These are phyloP conservation scores for Oxyruncus cristatus DNA, from an alignment of 2,113 vertebrate genomes.

Conservation along the genomic window DNA sequence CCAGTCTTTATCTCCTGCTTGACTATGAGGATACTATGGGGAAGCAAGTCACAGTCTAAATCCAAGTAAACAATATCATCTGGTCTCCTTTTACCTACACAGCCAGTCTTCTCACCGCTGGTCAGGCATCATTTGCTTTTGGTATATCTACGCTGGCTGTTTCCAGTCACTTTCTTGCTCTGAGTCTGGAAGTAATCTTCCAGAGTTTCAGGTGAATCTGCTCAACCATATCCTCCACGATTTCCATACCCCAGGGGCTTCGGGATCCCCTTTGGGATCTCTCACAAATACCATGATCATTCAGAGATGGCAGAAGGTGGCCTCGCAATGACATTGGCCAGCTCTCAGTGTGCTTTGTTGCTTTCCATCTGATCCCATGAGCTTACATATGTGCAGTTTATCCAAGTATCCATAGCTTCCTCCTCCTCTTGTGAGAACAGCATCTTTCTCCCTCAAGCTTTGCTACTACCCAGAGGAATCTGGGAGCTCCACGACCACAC, in stretches of 20 bases:
- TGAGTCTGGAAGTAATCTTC: background rate
- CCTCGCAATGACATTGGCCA: background rate
- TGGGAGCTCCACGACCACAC: background rate
- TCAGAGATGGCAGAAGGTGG: background rate
- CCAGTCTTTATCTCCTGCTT: background rate
- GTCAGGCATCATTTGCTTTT: background rate
- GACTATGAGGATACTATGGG: background rate
- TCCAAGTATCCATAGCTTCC: background rate
- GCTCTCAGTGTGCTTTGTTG: background rate
- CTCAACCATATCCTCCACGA: background rate
- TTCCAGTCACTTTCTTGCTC: background rate
- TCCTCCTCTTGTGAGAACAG: background rate
- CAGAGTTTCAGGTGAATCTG: background rate
- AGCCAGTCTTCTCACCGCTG: background rate
- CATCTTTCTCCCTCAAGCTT: background rate
- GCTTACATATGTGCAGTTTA: background rate
- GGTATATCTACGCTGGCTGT: background rate
- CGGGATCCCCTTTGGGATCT: background rate
- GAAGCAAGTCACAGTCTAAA: background rate
- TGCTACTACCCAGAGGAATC: background rate
- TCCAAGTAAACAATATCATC: background rate
- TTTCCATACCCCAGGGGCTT: background rate
- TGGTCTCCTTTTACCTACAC: background rate
- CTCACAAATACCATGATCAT: fast-evolving
- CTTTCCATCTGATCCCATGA: background rate